phyloP scores from a whole-genome alignment of 2,113 vertebrate genomes.

The Chionis minor region DNA sequence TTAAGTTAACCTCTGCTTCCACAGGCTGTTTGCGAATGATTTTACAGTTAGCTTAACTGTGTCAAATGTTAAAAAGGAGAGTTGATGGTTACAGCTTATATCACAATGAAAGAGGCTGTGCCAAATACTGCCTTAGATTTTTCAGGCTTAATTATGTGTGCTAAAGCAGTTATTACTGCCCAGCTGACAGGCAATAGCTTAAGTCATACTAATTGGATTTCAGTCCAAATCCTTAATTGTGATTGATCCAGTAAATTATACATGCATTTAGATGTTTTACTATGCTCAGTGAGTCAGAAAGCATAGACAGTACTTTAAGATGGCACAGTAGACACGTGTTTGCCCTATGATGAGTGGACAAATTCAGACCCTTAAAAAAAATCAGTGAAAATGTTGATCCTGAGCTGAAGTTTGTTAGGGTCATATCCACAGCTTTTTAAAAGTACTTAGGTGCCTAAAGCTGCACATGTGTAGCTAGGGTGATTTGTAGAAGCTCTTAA shows the following conservation, averaged over 20 bases:
- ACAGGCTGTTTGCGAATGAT: not conserved
- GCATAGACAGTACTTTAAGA: not conserved
- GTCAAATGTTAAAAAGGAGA: not conserved
- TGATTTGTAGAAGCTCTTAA: not conserved
- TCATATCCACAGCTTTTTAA: not conserved
- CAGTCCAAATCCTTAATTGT: not conserved
- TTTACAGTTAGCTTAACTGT: not conserved
- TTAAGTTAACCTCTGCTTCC: not conserved
- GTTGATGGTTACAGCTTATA: not conserved
- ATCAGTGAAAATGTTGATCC: not conserved
- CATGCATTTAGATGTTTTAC: constrained; percentile 1
- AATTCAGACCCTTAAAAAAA: not conserved
- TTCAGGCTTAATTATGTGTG: constrained; percentile 1
- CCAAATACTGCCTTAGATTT: not conserved
- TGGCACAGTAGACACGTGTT: not conserved
- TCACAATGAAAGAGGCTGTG: not conserved
- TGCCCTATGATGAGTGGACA: not conserved
- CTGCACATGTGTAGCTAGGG: not conserved
- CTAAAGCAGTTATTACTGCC: not conserved
- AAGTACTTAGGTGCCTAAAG: not conserved
- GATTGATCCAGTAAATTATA: constrained; percentile 29
- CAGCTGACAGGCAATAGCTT: not conserved
- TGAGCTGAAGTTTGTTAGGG: not conserved
- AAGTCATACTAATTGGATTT: constrained; percentile 12
- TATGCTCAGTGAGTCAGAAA: constrained; percentile 1